Evolutionary conservation across 2,888 invertebrate species (phyloP), one percentile per base, ranked within the genome.

Genomic region (Apamea monoglypha): DNA sequence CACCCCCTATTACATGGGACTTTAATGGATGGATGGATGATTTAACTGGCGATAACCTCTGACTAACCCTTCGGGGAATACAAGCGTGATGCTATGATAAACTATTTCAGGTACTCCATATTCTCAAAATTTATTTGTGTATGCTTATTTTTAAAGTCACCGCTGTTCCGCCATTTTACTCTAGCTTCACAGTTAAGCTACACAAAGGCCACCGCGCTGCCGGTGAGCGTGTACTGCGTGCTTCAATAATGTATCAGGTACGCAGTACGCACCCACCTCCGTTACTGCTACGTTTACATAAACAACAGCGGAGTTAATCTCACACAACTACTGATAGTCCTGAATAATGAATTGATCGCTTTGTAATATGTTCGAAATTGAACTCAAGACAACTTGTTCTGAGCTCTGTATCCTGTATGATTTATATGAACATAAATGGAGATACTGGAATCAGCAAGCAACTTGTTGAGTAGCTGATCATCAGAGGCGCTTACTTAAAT

Each of bases 341-440:
- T 81, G 85, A 85, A 84, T 81, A 77, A 81, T 85, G 74, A 72
- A 85, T 69, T 72, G 72, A 85, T 85, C 29, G 71, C 47, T 83
- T 76, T 85, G 63, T 84, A 80, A 76, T 82, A 68, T 61, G 76
- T 50, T 74, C 21, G 21, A 74, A 67, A 77, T 77, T 72, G 80
- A 80, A 61, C 18, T 50, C 32, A 44, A 67, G 47, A 61, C 40
- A 36, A 32, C 71, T 74, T 64, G 44, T 79, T 50, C 25, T 68
- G 56, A 14, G 50, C 25, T 40, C 32, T 14, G 32, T 61, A 50
- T 16, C 50, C 10, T 50, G 6, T 50, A 16, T 59, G 3, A 40
- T 74, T 64, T 53, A 50, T 50, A 76, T 7, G 36, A n/a, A 70
- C 18, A 32, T n/a, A 32, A 40, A 59, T 64, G 6, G 16, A 44